Conservation (phyloP, 2,797 vertebrate species). For the Heterohyrax brucei region DNA sequence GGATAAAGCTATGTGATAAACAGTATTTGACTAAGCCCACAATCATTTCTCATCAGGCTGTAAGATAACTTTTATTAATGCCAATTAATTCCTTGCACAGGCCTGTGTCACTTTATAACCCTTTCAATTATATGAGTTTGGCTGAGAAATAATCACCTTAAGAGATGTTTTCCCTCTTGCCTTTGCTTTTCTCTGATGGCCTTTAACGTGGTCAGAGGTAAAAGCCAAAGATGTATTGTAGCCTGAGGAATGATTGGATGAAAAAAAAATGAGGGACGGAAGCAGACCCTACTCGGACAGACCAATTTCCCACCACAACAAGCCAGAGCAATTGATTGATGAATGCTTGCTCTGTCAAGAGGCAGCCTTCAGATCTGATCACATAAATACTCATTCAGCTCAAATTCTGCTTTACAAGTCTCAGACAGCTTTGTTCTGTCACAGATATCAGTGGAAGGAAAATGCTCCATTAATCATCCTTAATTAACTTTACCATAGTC, state of each 20-base stretch:
- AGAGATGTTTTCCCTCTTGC: conserved; percentile 96
- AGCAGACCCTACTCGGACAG: conserved; percentile 94
- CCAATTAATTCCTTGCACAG: conserved; percentile 90
- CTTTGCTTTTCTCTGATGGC: conserved; percentile 95
- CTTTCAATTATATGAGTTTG: conserved; percentile 94
- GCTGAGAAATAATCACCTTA: conserved; percentile 96
- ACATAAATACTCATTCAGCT: conserved; percentile 99
- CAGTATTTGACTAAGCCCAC: conserved; percentile 81
- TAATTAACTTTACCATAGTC: conserved; percentile 99
- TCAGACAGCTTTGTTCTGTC: conserved; percentile 99
- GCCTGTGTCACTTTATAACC: conserved; percentile 88
- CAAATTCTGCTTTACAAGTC: conserved; percentile 99
- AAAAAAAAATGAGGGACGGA: conserved; percentile 94
- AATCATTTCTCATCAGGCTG: conserved; percentile 82
- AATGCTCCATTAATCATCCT: conserved; percentile 99
- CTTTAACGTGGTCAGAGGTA: conserved; percentile 97
- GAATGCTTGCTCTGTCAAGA: conserved; percentile 99
- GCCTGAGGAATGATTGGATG: conserved; percentile 99
- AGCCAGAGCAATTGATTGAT: conserved; percentile 98
- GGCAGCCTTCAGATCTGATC: conserved; percentile 99
- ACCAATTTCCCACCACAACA: conserved; percentile 99
- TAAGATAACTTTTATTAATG: conserved; percentile 90
- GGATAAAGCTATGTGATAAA: conserved; percentile 78
- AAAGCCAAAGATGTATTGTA: conserved; percentile 99
- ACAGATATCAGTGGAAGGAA: conserved; percentile 98